Base-by-base conservation (phyloP, 1,140 invertebrate genomes). In the Bombus confusus region DNA sequence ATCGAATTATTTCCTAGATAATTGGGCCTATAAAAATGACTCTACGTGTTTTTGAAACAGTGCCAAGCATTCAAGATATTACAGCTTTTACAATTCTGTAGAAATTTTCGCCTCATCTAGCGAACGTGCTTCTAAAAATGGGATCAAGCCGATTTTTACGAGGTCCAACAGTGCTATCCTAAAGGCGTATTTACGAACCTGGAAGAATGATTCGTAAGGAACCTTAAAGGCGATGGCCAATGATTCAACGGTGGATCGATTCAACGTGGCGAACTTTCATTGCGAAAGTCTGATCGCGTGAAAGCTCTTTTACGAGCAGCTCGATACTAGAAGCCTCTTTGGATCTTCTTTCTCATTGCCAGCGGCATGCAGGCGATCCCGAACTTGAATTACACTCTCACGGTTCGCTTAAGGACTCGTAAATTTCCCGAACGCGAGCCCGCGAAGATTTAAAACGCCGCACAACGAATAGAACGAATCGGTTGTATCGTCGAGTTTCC, bases 221-320 rank as follows among this genome's bases (percentile, higher is more conserved):
- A 28, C 4, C 15, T 62, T 41, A 41, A 47, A 31, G 31, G 10
- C 37, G 37, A 68, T 9, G 47, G 47, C 47, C 64, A 59, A 78
- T 59, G 68, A 77, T 43, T 43, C 39, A 34, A 41, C 43, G 66
- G 52, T 31, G 74, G 87, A 86, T 86, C 87, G 87, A 89, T 85
- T 75, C 52, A 41, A 12, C 22, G 86, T 31, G 39, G 62, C 78
- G 80, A 88, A 89, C 73, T 89, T 88, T 88, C 83, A 79, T 89
- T 86, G 87, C 83, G 69, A 86, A 82, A 88, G 83, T 88, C 83
- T 88, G 88, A 89, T 89, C 83, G 87, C 69, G 87, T 86, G 82
- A 80, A 89, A 88, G 87, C 88, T 79, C 79, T 79, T 89, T 88
- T 89, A 89, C 86, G 88, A 89, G 68, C 83, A 82, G 83, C 68